Evolutionary conservation across 30 jellyfish, hydroid and myxozoan species (phyloP).

Genomic region (Nemopilema nomurai): DNA sequence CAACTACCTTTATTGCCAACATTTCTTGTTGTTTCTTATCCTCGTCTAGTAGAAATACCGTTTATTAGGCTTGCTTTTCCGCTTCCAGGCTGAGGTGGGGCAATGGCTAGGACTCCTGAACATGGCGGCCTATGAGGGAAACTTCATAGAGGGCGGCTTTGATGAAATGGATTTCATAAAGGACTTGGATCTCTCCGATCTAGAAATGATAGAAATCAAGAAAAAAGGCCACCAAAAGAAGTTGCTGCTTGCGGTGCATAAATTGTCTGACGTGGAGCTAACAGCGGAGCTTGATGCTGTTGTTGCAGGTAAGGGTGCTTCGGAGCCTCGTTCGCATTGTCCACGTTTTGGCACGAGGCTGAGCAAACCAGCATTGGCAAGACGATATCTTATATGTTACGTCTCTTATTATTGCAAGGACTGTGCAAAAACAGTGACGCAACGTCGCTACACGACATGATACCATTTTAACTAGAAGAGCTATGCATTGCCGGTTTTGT

Average conservation of each 20-base stretch:
- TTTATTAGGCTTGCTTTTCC: neutral
- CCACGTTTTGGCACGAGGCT: too few relatives aligned
- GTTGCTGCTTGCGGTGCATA: conserved; percentile 87
- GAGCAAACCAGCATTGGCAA: too few relatives aligned
- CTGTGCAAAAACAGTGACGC: too few relatives aligned
- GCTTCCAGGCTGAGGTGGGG: conserved; percentile 79
- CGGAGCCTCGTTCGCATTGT: too few relatives aligned
- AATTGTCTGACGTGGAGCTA: conserved; percentile 85
- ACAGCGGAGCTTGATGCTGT: conserved; percentile 91
- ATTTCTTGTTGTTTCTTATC: too few relatives aligned
- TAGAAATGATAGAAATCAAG: conserved; percentile 94
- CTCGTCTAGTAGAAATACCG: too few relatives aligned
- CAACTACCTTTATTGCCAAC: too few relatives aligned
- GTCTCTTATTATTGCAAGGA: too few relatives aligned
- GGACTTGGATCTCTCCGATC: conserved; percentile 89
- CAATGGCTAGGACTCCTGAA: conserved; percentile 79
- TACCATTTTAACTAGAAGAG: too few relatives aligned
- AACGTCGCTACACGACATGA: too few relatives aligned
- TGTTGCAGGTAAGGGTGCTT: conserved; percentile 80
- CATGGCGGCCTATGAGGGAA: conserved; percentile 76
- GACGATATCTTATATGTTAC: too few relatives aligned
- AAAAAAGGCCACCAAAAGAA: conserved; percentile 93
- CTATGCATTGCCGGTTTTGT: too few relatives aligned
- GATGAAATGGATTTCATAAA: conserved; percentile 98
- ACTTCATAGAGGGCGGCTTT: conserved; percentile 98